Evolutionary conservation across 2,888 invertebrate species (phyloP).

Genomic region (Sminthurinus aureus): DNA sequence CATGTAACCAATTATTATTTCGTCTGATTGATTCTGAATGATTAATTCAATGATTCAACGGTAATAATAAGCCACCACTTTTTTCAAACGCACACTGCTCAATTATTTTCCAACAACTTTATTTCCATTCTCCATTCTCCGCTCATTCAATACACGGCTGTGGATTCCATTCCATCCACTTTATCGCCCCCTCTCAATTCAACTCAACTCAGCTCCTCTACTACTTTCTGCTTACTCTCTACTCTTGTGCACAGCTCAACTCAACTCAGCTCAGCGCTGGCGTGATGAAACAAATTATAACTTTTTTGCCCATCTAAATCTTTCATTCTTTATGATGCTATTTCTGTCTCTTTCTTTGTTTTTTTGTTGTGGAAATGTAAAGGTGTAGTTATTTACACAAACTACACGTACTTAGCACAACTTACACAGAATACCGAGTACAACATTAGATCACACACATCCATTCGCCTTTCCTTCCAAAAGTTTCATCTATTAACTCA

Average conservation of each 20-base stretch:
- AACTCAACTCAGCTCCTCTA: too few relatives aligned
- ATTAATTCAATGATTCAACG: slow-evolving; percentile 20
- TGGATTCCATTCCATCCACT: too few relatives aligned
- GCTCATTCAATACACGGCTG: too few relatives aligned
- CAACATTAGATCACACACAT: not conserved
- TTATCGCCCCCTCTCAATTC: too few relatives aligned
- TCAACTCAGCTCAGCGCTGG: not conserved
- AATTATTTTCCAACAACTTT: slow-evolving; percentile 1
- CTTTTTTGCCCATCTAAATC: slow-evolving; percentile 5
- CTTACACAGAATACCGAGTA: not conserved
- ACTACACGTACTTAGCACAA: not conserved
- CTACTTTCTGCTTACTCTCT: too few relatives aligned
- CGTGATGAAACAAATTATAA: slow-evolving; percentile 37
- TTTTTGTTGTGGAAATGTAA: too few relatives aligned
- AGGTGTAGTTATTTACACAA: too few relatives aligned
- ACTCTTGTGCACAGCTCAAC: too few relatives aligned
- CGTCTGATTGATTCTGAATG: slow-evolving; percentile 40
- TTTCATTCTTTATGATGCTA: not conserved
- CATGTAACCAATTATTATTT: slow-evolving; percentile 39
- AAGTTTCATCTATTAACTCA: not conserved
- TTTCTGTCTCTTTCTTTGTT: not conserved
- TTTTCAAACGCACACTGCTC: not conserved
- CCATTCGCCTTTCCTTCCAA: not conserved
- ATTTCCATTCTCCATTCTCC: not conserved
- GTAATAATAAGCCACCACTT: slow-evolving; percentile 1